Evolutionary conservation across 2,888 invertebrate genomes (phyloP).

Genomic region (Carabus problematicus): DNA sequence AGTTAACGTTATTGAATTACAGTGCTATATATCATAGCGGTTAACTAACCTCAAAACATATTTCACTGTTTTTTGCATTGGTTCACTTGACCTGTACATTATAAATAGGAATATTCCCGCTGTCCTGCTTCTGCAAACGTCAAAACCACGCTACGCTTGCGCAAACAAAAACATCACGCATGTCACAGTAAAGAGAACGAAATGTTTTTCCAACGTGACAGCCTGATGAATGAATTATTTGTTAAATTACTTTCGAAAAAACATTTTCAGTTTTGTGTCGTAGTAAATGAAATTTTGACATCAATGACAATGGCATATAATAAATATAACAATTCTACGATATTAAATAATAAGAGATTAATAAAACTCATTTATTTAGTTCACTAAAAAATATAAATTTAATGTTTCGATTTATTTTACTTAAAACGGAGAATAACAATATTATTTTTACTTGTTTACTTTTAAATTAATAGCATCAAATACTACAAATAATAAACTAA

Average conservation of each 20-base stretch:
- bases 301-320: no score
- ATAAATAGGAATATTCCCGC: slow-evolving; percentile 19
- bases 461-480: no score
- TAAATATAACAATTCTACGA: no score
- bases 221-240: slow-evolving; percentile 36
- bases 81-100: background rate
- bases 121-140: background rate
- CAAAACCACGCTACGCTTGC: slow-evolving; percentile 6
- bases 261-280: slow-evolving; percentile 20
- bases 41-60: slow-evolving; percentile 36
- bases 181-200: slow-evolving; percentile 8
- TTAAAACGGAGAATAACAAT: no score
- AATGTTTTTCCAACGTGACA: slow-evolving; percentile 27
- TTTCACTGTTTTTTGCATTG: slow-evolving; percentile 14
- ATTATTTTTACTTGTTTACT: no score
- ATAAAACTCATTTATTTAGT: no score
- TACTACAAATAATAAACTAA: no score
- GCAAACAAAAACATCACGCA: background rate
- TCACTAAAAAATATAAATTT: no score
- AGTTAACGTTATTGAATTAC: slow-evolving; percentile 36
- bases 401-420: no score
- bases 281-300: slow-evolving; percentile 30
- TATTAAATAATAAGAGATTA: no score
- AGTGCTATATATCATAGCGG: slow-evolving; percentile 9
- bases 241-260: slow-evolving; percentile 30